Conservation (phyloP, 1,140 invertebrate genomes). For the Pseudomyrmex sp. region DNA sequence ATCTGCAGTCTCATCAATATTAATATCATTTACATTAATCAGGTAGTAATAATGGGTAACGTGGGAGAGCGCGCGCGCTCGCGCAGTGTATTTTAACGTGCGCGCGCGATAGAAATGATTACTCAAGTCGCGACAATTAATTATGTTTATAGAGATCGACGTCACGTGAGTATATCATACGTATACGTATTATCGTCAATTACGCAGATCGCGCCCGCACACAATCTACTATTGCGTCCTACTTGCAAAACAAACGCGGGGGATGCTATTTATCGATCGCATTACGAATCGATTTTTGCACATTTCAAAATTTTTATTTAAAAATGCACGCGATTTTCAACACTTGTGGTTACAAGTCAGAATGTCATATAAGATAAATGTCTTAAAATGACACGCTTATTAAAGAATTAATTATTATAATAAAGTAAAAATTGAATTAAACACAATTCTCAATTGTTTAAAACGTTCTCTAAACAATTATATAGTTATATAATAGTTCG, state of each 20-base stretch:
- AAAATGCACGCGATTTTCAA: too few relatives aligned
- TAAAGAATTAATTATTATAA: too few relatives aligned
- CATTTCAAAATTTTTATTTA: too few relatives aligned
- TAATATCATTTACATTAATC: slow-evolving; percentile 58
- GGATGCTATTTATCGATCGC: not conserved
- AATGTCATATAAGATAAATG: too few relatives aligned
- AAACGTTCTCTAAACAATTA: too few relatives aligned
- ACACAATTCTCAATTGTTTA: too few relatives aligned
- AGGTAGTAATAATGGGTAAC: slow-evolving; percentile 41
- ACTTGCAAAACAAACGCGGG: too few relatives aligned
- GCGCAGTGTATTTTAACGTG: not conserved
- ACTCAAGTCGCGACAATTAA: slow-evolving; percentile 37
- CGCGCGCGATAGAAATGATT: slow-evolving; percentile 28
- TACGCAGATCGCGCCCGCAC: not conserved
- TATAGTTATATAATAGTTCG: too few relatives aligned
- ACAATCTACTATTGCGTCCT: not conserved
- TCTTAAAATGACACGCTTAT: too few relatives aligned
- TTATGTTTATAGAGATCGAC: slow-evolving; percentile 17
- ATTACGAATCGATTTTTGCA: too few relatives aligned
- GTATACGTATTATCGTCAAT: not conserved
- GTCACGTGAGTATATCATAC: not conserved
- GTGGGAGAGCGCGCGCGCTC: not conserved
- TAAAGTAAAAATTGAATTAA: too few relatives aligned
- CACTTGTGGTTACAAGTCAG: too few relatives aligned
- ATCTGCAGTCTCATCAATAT: slow-evolving; percentile 57